These are phyloP conservation scores for Bombus breviceps DNA, from an alignment of 1,140 invertebrate species.

Conservation along the genomic window DNA sequence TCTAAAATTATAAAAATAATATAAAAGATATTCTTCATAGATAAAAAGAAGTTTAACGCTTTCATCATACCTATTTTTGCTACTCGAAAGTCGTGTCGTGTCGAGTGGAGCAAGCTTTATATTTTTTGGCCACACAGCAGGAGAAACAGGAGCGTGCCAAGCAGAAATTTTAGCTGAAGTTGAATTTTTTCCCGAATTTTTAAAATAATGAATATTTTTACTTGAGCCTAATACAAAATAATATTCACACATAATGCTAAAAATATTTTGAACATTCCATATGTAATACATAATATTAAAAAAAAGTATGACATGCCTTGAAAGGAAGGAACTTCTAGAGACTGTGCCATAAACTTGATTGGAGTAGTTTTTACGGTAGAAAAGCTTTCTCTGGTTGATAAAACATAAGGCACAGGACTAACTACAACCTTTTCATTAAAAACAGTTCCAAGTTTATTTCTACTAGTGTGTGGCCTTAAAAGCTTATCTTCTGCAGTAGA, in stretches of 20 bases:
- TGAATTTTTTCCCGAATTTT: slow-evolving; percentile 62
- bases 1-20: slow-evolving; percentile 54
- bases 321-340: slow-evolving; percentile 66
- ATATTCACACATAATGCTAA: neutral
- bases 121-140: slow-evolving; percentile 76
- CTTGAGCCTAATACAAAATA: slow-evolving; percentile 61
- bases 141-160: slow-evolving; percentile 74
- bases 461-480: slow-evolving; percentile 55
- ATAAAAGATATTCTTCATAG: slow-evolving; percentile 1
- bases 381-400: slow-evolving; percentile 79
- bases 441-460: slow-evolving; percentile 77
- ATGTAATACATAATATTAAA: neutral
- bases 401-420: slow-evolving; percentile 79
- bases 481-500: slow-evolving; percentile 28
- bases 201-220: slow-evolving; percentile 61
- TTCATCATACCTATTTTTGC: slow-evolving; percentile 73
- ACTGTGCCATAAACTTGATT: slow-evolving; percentile 73
- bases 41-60: neutral
- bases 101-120: slow-evolving; percentile 79
- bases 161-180: slow-evolving; percentile 59
- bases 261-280: neutral
- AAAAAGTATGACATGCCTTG: slow-evolving; percentile 63
- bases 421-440: slow-evolving; percentile 80
- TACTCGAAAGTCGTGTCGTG: slow-evolving; percentile 72
- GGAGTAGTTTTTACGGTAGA: slow-evolving; percentile 77